Percentiles rank a stretch among this genome's conserved stretches.
Evolutionary conservation across 2,113 vertebrate species (phyloP).

Genomic region (Phasianus colchicus): DNA sequence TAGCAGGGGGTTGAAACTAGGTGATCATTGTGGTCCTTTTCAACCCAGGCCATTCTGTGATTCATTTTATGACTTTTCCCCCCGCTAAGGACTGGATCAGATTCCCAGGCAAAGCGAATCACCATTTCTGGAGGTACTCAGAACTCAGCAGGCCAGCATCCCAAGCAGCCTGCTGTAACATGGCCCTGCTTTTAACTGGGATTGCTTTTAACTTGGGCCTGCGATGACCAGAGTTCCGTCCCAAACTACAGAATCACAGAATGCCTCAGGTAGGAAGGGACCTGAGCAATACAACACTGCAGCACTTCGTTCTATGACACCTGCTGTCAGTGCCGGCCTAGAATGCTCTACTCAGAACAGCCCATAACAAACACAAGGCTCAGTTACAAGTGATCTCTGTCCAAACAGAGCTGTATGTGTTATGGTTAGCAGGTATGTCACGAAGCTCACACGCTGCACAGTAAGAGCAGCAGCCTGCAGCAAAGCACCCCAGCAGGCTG

Average conservation of each 20-base stretch:
- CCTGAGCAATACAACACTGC: neutral
- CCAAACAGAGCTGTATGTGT: rapidly evolving
- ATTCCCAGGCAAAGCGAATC: neutral
- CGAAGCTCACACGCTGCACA: rapidly evolving
- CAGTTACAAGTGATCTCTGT: neutral
- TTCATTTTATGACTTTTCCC: no score
- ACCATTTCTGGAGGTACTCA: rapidly evolving
- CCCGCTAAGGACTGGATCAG: neutral
- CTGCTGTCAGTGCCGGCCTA: neutral
- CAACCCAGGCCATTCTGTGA: no score
- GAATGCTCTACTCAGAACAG: neutral
- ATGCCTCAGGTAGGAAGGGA: no score
- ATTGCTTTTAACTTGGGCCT: no score
- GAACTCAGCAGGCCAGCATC: rapidly evolving
- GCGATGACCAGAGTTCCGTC: neutral
- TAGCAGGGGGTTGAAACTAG: no score
- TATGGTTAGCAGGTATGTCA: rapidly evolving
- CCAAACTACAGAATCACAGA: rapidly evolving
- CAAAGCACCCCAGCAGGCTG: neutral
- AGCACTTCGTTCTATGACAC: neutral
- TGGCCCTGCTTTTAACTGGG: neutral
- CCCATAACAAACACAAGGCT: neutral
- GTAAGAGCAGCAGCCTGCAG: rapidly evolving
- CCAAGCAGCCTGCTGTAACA: neutral
- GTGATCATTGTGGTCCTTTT: no score